A percentile compares a stretch with the other conserved stretches of the same genome.
Evolutionary conservation across 2,797 vertebrate genomes (phyloP).

Genomic region (Loris lydekkerianus): DNA sequence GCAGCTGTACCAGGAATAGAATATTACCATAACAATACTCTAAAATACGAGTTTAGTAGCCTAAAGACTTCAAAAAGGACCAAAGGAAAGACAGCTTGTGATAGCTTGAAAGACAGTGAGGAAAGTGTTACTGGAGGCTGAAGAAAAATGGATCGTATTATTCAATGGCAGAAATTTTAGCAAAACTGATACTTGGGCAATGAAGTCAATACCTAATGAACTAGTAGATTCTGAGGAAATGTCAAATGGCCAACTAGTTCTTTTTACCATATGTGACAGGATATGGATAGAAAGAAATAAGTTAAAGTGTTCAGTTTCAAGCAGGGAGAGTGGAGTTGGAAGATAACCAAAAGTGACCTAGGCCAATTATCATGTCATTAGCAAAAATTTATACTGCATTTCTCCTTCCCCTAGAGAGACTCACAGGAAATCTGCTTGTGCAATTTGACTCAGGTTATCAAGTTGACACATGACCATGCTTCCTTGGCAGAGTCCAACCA

Average conservation of each 20-base stretch:
- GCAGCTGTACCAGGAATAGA: not conserved
- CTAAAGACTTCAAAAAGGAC: not conserved
- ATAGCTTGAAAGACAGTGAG: not conserved
- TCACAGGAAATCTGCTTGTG: no score
- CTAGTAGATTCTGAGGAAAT: not conserved
- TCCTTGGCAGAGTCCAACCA: no score
- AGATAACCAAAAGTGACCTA: no score
- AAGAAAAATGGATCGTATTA: not conserved
- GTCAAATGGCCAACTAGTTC: not conserved
- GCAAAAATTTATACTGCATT: no score
- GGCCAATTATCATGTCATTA: no score
- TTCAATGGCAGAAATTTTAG: not conserved
- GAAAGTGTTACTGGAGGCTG: not conserved
- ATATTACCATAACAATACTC: not conserved
- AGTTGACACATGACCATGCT: no score
- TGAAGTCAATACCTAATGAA: constrained; percentile 10
- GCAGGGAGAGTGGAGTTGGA: not conserved
- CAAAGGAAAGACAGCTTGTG: not conserved
- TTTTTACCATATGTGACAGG: not conserved
- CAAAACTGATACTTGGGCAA: constrained; percentile 27
- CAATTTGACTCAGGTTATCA: no score
- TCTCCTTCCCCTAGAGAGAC: no score
- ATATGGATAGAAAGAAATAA: not conserved
- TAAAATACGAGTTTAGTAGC: not conserved
- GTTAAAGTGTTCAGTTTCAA: not conserved